These are phyloP conservation scores for Papilio polytes DNA, from an alignment of 1,140 invertebrate species.

Conservation along the genomic window DNA sequence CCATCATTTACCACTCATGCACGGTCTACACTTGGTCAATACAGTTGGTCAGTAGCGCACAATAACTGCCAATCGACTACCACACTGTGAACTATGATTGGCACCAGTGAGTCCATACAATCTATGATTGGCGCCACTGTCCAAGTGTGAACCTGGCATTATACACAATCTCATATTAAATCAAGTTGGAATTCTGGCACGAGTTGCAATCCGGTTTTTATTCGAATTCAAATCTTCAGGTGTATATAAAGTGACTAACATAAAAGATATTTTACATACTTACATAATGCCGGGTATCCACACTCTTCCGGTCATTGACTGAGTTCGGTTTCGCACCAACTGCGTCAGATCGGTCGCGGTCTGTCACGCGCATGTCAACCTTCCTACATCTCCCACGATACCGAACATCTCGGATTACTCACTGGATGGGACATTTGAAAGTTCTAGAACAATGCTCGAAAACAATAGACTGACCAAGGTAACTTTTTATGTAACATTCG, in stretches of 20 bases:
- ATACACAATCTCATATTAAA: slow-evolving; percentile 3
- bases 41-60: too few relatives aligned
- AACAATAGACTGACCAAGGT: slow-evolving; percentile 27
- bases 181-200: background rate
- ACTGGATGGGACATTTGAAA: slow-evolving; percentile 11
- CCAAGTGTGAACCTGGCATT: too few relatives aligned
- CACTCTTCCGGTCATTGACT: slow-evolving; percentile 30
- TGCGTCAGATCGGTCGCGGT: slow-evolving; percentile 28
- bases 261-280: background rate
- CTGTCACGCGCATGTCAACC: slow-evolving; percentile 16
- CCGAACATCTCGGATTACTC: slow-evolving; percentile 15
- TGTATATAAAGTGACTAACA: slow-evolving; percentile 1
- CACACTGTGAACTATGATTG: too few relatives aligned
- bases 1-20: background rate
- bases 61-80: too few relatives aligned
- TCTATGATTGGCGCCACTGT: too few relatives aligned
- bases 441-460: slow-evolving; percentile 8
- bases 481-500: slow-evolving; percentile 32
- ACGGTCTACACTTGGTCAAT: too few relatives aligned
- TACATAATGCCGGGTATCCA: slow-evolving; percentile 3
- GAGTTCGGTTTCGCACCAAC: slow-evolving; percentile 31
- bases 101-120: too few relatives aligned
- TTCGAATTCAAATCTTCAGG: background rate
- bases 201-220: background rate
- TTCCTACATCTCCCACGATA: slow-evolving; percentile 31